A percentile compares a stretch with the other conserved stretches of the same genome.
phyloP scores from a whole-genome alignment of 2,113 vertebrate species.

The Protobothrops flavoviridis region DNA sequence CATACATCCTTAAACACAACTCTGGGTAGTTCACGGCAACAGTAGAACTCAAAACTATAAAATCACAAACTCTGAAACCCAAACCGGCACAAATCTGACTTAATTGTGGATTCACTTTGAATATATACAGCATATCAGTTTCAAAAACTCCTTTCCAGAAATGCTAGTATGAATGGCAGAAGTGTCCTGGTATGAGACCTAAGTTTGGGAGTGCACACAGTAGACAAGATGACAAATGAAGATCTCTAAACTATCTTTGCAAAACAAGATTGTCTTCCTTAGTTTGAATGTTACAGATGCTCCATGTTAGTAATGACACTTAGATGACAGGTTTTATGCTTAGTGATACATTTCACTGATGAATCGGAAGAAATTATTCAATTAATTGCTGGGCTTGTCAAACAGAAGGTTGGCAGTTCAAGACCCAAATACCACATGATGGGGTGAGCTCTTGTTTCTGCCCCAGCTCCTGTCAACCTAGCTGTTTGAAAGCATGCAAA shows the following conservation, averaged over 20 bases:
- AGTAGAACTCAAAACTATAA: neutral
- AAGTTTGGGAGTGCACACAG: neutral
- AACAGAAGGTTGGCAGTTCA: too few species aligned
- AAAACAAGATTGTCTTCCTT: neutral
- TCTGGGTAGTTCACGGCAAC: neutral
- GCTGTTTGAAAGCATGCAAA: too few species aligned
- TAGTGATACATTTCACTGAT: neutral
- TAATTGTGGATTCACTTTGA: neutral
- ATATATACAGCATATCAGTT: neutral
- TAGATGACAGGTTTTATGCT: neutral
- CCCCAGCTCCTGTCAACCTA: too few species aligned
- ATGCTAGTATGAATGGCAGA: neutral
- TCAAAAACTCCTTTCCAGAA: neutral
- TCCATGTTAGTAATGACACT: neutral
- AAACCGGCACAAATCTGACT: neutral
- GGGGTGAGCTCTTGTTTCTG: too few species aligned
- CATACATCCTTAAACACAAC: neutral
- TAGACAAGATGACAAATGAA: neutral
- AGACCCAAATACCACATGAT: too few species aligned
- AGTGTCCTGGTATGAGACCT: neutral
- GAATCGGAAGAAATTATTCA: neutral
- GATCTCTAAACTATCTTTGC: neutral
- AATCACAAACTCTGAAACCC: neutral
- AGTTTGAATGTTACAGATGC: neutral
- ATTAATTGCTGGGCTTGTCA: neutral